These are phyloP conservation scores for Porites lobata DNA, from an alignment of 92 coral and sea anemone species.

Conservation along the genomic window DNA sequence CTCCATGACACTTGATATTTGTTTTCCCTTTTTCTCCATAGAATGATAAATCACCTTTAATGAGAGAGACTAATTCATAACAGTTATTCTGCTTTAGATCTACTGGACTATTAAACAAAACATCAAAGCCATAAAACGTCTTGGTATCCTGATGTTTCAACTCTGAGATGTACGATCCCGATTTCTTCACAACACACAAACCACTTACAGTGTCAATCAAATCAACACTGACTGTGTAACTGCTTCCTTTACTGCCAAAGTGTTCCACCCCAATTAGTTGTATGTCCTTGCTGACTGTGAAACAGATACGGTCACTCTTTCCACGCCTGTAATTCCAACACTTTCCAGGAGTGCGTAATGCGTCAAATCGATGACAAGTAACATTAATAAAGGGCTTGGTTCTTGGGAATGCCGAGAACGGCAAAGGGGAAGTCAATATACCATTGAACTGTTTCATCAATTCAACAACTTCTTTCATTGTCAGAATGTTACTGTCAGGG, in stretches of 20 bases:
- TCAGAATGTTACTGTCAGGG: slow-evolving; percentile 6
- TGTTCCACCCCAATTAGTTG: neutral
- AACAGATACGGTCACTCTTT: neutral
- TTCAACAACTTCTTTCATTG: neutral
- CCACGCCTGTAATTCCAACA: neutral
- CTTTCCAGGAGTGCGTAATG: neutral
- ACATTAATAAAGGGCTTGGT: no score
- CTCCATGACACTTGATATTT: neutral
- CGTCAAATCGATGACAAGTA: neutral
- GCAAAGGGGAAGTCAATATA: slow-evolving; percentile 1
- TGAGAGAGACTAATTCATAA: neutral
- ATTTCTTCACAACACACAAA: neutral
- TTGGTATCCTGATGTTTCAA: neutral
- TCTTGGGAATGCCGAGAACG: neutral
- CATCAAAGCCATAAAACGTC: slow-evolving; percentile 23
- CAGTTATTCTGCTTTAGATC: neutral
- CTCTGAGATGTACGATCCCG: neutral
- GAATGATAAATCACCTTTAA: neutral
- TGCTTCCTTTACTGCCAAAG: neutral
- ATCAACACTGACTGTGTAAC: neutral
- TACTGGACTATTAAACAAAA: slow-evolving; percentile 11
- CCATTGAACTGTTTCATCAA: neutral
- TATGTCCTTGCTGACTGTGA: slow-evolving; percentile 7
- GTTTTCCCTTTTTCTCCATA: slow-evolving; percentile 2
- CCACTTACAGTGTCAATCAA: neutral